Evolutionary conservation across 2,888 invertebrate genomes (phyloP).

Genomic region (Drosophila lacicola): DNA sequence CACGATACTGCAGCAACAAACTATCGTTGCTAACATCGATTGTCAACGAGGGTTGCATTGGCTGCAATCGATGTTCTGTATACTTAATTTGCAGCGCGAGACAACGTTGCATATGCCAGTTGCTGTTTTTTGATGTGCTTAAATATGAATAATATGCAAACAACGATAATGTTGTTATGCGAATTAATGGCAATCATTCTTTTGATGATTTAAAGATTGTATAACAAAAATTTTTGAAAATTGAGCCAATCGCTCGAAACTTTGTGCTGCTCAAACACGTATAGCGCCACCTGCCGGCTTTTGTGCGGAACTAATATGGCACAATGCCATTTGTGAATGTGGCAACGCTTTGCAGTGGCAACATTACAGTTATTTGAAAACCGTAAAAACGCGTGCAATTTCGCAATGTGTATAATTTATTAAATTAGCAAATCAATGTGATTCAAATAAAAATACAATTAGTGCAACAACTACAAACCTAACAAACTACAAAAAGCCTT

Average conservation of each 20-base stretch:
- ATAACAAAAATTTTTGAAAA: too few relatives aligned
- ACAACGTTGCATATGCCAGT: not conserved
- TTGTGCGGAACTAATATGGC: not conserved
- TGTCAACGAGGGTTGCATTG: slow-evolving; percentile 2
- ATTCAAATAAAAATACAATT: slow-evolving; percentile 57
- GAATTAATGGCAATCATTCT: too few relatives aligned
- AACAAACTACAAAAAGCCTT: slow-evolving; percentile 80
- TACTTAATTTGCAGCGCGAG: not conserved
- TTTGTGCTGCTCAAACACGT: not conserved
- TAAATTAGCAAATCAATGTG: slow-evolving; percentile 77
- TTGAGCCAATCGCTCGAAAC: not conserved
- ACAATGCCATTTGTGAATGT: not conserved
- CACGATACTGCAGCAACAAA: slow-evolving; percentile 24
- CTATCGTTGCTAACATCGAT: slow-evolving; percentile 4
- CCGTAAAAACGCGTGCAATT: not conserved
- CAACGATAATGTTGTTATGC: too few relatives aligned
- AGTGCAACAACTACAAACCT: slow-evolving; percentile 70
- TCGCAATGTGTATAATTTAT: slow-evolving; percentile 40
- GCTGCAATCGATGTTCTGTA: slow-evolving; percentile 5
- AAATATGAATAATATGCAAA: not conserved
- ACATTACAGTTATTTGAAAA: not conserved
- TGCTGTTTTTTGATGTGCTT: not conserved
- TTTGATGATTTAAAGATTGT: too few relatives aligned
- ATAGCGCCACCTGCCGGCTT: slow-evolving; percentile 17
- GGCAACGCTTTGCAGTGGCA: slow-evolving; percentile 13